Base-by-base conservation (phyloP, 2,797 vertebrate species). In the Intellagama lesueurii region DNA sequence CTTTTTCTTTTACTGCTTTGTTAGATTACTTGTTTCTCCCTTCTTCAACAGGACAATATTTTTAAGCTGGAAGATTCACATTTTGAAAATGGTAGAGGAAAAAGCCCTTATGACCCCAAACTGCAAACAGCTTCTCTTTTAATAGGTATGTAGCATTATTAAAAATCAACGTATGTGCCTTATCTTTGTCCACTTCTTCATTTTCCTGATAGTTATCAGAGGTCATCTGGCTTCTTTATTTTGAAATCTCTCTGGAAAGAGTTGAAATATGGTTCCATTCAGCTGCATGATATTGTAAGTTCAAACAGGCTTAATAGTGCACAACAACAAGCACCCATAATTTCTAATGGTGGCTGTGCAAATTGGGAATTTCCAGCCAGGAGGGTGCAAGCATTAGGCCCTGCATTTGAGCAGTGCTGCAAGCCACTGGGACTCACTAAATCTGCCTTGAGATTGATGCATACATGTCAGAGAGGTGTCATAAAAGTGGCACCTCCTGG, bases 51-150 rank as follows among this genome's bases (percentile, higher is more conserved):
- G 99, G 99, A 99, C 95, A 98, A 97, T 87, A 96, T 98, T 91
- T 99, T 99, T 97, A 98, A 97, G 91, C 95, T 99, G 91, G 98
- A 97, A 90, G 96, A 98, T 14, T 97, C 97, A 1, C 97, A 98
- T 90, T 96, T 98, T 92, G 99, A 99, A 97, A 99, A 99, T 69
- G 99, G 99, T 87, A 97, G 99, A 86, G 99, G 99, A 69, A 99
- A 99, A 96, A 99, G 99, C 92, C 99, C 99, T 1, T 99, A 99
- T 70, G 99, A 99, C 95, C 99, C 99, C 49, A 99, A 99, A 96
- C 95, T 99, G 91, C 97, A 97, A 94, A 99, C 99, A 49, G 98
- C 99, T 78, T 99, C 99, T 89, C 97, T 99, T 96, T 97, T 99
- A 94, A 97, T 99, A 93, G 99, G 99, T 99, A 96, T 94, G 96